Percentiles rank a stretch among this genome's conserved stretches.
phyloP scores from a whole-genome alignment of 1,140 invertebrate genomes.

The Drosophila navojoa region DNA sequence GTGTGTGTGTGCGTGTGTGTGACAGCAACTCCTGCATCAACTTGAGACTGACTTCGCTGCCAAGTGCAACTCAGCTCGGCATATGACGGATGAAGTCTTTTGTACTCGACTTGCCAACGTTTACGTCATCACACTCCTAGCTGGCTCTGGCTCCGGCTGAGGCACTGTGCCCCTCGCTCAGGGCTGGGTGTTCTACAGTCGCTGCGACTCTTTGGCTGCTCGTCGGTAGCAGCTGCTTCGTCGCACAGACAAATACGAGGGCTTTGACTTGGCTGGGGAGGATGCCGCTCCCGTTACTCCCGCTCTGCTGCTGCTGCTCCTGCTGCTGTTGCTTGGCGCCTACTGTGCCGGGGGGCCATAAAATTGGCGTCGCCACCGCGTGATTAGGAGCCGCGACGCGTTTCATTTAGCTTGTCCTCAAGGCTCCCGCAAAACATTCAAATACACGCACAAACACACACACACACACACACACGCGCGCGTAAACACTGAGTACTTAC shows the following conservation, averaged over 20 bases:
- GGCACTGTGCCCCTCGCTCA: no score
- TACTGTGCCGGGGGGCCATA: slow-evolving; percentile 19
- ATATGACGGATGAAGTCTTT: no score
- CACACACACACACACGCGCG: slow-evolving; percentile 22
- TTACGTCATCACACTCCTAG: no score
- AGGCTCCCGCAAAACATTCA: slow-evolving; percentile 21
- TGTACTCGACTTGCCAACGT: no score
- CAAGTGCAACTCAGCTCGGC: no score
- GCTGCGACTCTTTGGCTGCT: not conserved
- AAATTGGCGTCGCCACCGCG: slow-evolving; percentile 60
- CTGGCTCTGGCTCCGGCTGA: no score
- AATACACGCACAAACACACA: slow-evolving; percentile 10
- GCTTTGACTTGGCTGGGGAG: slow-evolving; percentile 28
- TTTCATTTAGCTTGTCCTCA: slow-evolving; percentile 67
- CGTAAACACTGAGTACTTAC: slow-evolving; percentile 15
- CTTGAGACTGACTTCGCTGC: no score
- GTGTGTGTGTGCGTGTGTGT: no score
- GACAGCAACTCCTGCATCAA: no score
- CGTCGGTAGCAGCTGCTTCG: slow-evolving; percentile 64
- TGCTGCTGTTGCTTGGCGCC: slow-evolving; percentile 38
- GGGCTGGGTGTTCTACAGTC: not conserved
- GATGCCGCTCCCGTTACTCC: not conserved
- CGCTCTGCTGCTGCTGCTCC: not conserved
- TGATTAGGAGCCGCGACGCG: slow-evolving; percentile 61
- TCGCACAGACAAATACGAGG: slow-evolving; percentile 51